Base-by-base conservation (phyloP, 2,888 invertebrate genomes). In the Drosophila nigricruria region DNA sequence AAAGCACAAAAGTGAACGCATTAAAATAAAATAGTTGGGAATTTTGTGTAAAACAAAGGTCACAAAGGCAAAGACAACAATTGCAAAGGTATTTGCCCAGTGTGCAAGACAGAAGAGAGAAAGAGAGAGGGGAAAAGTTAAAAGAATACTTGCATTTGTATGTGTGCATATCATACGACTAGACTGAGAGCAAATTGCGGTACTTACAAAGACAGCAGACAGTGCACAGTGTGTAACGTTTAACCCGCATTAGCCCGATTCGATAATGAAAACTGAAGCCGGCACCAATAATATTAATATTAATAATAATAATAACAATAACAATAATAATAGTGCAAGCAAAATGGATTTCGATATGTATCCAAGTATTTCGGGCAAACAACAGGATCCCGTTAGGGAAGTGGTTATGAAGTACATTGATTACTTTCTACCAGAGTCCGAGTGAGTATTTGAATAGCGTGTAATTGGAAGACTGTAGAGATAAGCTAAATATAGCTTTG, bases 351-450 rank as follows among this genome's bases (percentile, higher is more conserved):
- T 94, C 88, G 92, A 93, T 78, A 94, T 94, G 93, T 95, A 95
- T 93, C 94, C 95, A 89, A 92, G 90, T 66, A 92, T 93, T 73
- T 94, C 95, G 92, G 94, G 91, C 53, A 91, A 91, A 71, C 94
- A 95, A 93, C 95, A 95, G 93, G 95, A 95, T 93, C 94, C 95
- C 82, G 94, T 95, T 78, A 93, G 95, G 89, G 95, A 95, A 93
- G 95, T 95, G 81, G 95, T 95, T 91, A 94, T 95, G 93, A 95
- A 95, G 92, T 95, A 95, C 93, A 95, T 95, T 90, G 95, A 95
- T 93, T 95, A 95, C 93, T 95, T 95, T 93, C 94, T 95, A 91
- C 95, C 95, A 88, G 77, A 77, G 38, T 62, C 81, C 62, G 94
- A 95, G 95, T 95, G 92, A 95, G 95, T 95, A 36, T 16, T n/a